phyloP scores from a whole-genome alignment of 2,797 vertebrate species.

The Pterois miles region DNA sequence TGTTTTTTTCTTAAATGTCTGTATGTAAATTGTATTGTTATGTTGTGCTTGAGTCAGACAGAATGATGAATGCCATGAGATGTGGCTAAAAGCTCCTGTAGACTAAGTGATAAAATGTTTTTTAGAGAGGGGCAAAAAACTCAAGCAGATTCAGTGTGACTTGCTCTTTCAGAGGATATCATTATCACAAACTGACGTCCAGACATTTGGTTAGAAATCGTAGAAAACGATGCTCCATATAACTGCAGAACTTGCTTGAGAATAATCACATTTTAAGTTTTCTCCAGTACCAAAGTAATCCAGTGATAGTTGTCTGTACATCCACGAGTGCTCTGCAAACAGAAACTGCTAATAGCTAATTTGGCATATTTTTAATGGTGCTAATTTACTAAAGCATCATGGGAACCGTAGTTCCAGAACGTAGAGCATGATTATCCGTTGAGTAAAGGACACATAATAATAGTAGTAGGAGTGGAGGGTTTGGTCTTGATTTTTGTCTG shows the following conservation, averaged over 20 bases:
- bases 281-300: background rate
- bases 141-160: rapidly evolving
- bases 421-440: background rate
- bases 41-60: too few species aligned
- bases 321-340: background rate
- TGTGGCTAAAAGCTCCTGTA: background rate
- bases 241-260: background rate
- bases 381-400: background rate
- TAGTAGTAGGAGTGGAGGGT: background rate
- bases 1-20: too few species aligned
- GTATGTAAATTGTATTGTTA: too few species aligned
- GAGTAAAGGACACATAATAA: background rate
- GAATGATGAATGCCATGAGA: background rate
- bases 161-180: rapidly evolving
- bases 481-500: background rate
- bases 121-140: background rate
- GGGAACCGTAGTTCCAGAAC: background rate
- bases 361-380: background rate
- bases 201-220: background rate
- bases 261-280: background rate
- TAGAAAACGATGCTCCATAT: background rate
- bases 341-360: background rate
- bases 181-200: rapidly evolving
- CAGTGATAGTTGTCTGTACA: background rate
- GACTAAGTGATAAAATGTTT: background rate